Evolutionary conservation across 2,888 invertebrate genomes (phyloP), one percentile per base, ranked within the genome.

Genomic region (Acrobasis consociella): DNA sequence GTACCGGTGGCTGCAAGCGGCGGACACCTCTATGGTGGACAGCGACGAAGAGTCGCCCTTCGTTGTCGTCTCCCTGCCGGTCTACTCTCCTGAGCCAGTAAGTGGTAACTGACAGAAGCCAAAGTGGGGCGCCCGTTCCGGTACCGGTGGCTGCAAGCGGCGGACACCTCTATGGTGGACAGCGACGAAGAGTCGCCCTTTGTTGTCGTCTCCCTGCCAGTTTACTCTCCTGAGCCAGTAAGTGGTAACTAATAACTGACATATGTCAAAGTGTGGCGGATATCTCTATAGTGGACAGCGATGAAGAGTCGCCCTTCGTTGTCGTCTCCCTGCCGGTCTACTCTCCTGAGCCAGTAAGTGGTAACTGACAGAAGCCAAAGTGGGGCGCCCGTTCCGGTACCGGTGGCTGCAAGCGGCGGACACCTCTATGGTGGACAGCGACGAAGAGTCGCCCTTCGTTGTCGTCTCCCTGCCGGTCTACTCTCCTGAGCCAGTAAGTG

Each of bases 401-500:
- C 91, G 91, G 74, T 91, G 91, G 91, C 86, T 89, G 63, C 82
- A 83, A 67, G 84, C 85, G 69, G 86, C 87, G 77, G 88, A 89
- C 70, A 71, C 75, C 77, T 85, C 83, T 49, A 94, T 94, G 94
- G 86, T 92, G 82, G 94, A 94, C 81, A 94, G 94, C 83, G 95
- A 95, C 85, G 42, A 42, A 42, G 42, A 42, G 11, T 93, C 94
- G 56, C 91, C 94, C 49, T 95, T 95, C 84, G 93, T 94, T 74
- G 94, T 96, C 78, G 93, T 96, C 80, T 94, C 95, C 62, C 89
- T 95, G 75, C 95, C 95, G 56, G 94, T 94, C 69, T 94, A 94
- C 87, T 91, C 92, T 70, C 93, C 94, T 13, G 86, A 87, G 58
- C 82, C 85, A 42, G 42, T 42, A 42, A 42, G 42, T 42, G 42